Evolutionary conservation across 2,797 vertebrate species (phyloP).

Genomic region (Octomys mimax): DNA sequence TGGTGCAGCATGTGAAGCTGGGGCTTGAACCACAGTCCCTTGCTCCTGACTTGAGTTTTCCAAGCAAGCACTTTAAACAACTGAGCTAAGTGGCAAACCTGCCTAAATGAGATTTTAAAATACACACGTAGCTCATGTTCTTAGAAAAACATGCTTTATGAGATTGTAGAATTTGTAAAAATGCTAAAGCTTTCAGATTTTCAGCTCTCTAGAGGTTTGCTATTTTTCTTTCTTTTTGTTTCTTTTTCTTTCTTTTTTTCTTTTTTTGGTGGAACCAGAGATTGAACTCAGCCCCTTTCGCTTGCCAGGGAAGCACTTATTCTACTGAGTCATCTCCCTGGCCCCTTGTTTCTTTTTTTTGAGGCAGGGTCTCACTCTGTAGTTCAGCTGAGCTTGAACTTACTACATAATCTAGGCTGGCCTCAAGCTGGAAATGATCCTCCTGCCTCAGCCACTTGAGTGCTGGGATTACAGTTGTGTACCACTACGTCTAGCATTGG

Average conservation of each 20-base stretch:
- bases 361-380: background rate
- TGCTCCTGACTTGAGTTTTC: too few species aligned
- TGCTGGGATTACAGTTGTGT: background rate
- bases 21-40: too few species aligned
- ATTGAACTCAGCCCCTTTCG: too few species aligned
- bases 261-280: too few species aligned
- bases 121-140: background rate
- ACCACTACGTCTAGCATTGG: background rate
- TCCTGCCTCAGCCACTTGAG: background rate
- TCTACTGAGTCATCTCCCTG: too few species aligned
- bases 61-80: too few species aligned
- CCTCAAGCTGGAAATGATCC: background rate
- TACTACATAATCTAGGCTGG: background rate
- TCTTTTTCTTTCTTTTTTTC: too few species aligned
- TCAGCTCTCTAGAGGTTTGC: background rate
- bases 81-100: background rate
- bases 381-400: background rate
- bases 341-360: background rate
- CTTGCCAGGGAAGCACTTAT: too few species aligned
- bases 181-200: background rate
- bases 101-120: conserved; percentile 37
- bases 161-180: conserved; percentile 37
- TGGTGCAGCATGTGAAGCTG: too few species aligned
- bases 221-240: background rate
- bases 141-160: conserved; percentile 44